A percentile compares a stretch with the other conserved stretches of the same genome.
These are phyloP conservation scores for Coregonus suidteri DNA, from an alignment of 2,797 vertebrate genomes.

Conservation along the genomic window DNA sequence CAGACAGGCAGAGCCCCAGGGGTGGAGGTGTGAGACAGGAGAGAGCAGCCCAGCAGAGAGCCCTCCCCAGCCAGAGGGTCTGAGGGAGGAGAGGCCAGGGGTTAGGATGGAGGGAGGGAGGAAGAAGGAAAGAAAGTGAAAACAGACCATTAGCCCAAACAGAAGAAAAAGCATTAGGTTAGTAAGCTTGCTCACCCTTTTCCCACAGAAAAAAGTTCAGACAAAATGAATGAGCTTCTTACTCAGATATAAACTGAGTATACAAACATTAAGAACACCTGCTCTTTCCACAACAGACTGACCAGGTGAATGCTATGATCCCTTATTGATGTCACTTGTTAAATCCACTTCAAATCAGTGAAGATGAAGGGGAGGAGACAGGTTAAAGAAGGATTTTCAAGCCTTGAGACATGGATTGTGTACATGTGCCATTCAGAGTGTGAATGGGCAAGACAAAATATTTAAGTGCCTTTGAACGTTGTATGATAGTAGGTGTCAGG, in stretches of 20 bases:
- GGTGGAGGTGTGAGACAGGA: constrained; percentile 87
- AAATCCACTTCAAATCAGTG: too few species aligned
- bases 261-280: not conserved
- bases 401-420: too few species aligned
- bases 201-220: not conserved
- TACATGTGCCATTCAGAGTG: too few species aligned
- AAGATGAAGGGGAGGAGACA: too few species aligned
- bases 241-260: not conserved
- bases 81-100: constrained; percentile 64
- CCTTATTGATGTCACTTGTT: too few species aligned
- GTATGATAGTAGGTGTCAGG: too few species aligned
- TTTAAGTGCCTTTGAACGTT: too few species aligned
- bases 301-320: too few species aligned
- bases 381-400: too few species aligned
- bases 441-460: too few species aligned
- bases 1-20: constrained; percentile 77
- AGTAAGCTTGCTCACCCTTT: not conserved
- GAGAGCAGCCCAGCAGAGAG: constrained; percentile 89
- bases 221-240: not conserved
- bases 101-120: constrained; percentile 11
- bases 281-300: too few species aligned
- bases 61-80: constrained; percentile 90
- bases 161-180: constrained; percentile 18
- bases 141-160: constrained; percentile 26
- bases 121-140: constrained; percentile 10